Evolutionary conservation across 2,797 vertebrate species (phyloP).

Genomic region (Oreochromis grahami): DNA sequence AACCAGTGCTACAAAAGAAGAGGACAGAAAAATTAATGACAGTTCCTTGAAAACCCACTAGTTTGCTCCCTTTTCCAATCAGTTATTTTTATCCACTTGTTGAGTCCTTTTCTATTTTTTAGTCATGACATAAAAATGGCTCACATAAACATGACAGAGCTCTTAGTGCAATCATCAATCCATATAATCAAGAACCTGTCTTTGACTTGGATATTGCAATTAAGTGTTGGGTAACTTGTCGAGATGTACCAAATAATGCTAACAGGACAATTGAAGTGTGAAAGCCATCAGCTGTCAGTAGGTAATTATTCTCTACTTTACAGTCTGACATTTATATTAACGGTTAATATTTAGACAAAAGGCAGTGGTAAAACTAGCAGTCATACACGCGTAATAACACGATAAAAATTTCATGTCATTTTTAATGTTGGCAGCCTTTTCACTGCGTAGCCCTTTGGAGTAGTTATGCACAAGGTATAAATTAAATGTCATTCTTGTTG

Average conservation of each 20-base stretch:
- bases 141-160: conserved; percentile 66
- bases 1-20: conserved; percentile 66
- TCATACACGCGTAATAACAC: neutral
- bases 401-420: conserved; percentile 12
- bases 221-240: conserved; percentile 41
- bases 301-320: conserved; percentile 14
- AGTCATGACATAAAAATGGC: conserved; percentile 53
- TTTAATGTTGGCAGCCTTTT: conserved; percentile 27
- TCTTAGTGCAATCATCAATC: conserved; percentile 55
- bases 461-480: conserved; percentile 39
- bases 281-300: conserved; percentile 5
- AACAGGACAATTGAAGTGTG: conserved; percentile 16
- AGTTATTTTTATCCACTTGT: conserved; percentile 67
- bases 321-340: conserved; percentile 1
- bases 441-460: conserved; percentile 17
- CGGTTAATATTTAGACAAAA: conserved; percentile 1
- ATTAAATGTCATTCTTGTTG: conserved; percentile 42
- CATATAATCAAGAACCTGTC: conserved; percentile 37
- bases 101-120: conserved; percentile 30
- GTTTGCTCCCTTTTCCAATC: conserved; percentile 53
- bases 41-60: conserved; percentile 41
- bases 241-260: conserved; percentile 25
- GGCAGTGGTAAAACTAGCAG: neutral
- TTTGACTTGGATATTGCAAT: conserved; percentile 40
- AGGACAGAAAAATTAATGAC: conserved; percentile 69